Conservation (phyloP, 2,888 invertebrate species). For the Isoperla grammatica region DNA sequence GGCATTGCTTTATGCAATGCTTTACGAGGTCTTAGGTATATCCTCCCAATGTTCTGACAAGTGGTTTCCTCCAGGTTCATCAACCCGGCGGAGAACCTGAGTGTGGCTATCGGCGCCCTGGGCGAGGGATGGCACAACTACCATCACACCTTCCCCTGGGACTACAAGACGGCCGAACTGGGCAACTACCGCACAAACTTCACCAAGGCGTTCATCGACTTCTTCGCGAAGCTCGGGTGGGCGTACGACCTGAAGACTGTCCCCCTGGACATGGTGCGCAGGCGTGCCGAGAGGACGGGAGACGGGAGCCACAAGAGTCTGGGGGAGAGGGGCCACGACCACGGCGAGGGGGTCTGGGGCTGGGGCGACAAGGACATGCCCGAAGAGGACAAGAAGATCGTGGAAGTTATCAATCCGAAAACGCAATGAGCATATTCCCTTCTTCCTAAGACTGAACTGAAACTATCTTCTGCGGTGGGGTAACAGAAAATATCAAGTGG, state of each 20-base stretch:
- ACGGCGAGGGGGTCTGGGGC: conserved; percentile 27
- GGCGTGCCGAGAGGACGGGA: conserved; percentile 65
- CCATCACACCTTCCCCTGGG: conserved; percentile 70
- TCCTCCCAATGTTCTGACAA: no score
- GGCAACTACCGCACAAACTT: conserved; percentile 67
- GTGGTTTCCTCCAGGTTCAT: conserved; percentile 35
- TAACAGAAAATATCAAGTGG: no score
- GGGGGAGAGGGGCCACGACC: conserved; percentile 61
- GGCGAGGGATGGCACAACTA: conserved; percentile 55
- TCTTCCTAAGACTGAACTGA: conserved; percentile 6
- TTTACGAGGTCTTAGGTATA: no score
- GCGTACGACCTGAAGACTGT: conserved; percentile 84
- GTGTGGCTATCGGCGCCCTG: conserved; percentile 43
- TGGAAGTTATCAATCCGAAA: conserved; percentile 33
- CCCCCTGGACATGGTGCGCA: conserved; percentile 60
- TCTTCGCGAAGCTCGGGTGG: conserved; percentile 77
- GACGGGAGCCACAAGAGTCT: conserved; percentile 75
- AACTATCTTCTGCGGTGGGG: no score
- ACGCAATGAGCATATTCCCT: conserved; percentile 20
- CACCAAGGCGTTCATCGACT: conserved; percentile 71
- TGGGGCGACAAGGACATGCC: conserved; percentile 30
- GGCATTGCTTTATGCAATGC: no score
- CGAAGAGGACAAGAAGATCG: conserved; percentile 35
- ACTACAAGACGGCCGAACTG: conserved; percentile 76
- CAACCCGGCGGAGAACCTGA: conserved; percentile 43